Base-by-base conservation (phyloP, 2,888 invertebrate species). In the Polydrusus cervinus region DNA sequence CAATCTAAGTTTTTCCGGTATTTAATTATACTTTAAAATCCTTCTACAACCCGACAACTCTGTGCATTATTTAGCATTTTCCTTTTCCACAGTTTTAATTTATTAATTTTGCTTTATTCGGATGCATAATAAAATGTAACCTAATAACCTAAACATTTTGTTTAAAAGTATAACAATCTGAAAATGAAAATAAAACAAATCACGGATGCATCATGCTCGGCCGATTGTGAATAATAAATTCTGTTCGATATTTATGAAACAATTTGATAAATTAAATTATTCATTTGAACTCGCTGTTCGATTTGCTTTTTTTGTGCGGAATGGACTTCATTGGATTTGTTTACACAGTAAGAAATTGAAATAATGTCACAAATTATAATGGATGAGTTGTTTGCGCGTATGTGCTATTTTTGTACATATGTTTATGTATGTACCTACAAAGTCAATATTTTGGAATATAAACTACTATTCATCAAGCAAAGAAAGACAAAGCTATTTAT, bases 161-260 rank as follows among this genome's bases (percentile, higher is more conserved):
- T 55, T 30, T n/a, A 34, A 14, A 55, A 30, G 0, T 14, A 55
- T n/a, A n/a, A n/a, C n/a, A 34, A 34, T 34, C 14, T 34, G 9
- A 1, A 55, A 34, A 55, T 55, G 34, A 55, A 55, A 55, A 55
- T 30, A n/a, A 55, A 34, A 34, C 55, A 34, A 55, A 55, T 34
- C 55, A 30, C n/a, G 0, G 20, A 6, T n/a, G n/a, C n/a, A n/a
- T 55, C 6, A 20, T 11, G 51, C 51, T 51, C 16, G 7, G 20
- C 16, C 16, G 16, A 20, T 51, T 18, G 8, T 18, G 16, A 43
- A 43, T n/a, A 43, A 51, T 11, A 8, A 20, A 51, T 51, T 49
- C 8, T 49, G 9, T 49, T 14, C n/a, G 6, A 1, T 49, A 14
- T 49, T 45, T 18, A 20, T 11, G 3, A 18, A 20, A 9, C 20